phyloP scores from a whole-genome alignment of 2,113 vertebrate genomes.

The Thinocorus orbignyianus region DNA sequence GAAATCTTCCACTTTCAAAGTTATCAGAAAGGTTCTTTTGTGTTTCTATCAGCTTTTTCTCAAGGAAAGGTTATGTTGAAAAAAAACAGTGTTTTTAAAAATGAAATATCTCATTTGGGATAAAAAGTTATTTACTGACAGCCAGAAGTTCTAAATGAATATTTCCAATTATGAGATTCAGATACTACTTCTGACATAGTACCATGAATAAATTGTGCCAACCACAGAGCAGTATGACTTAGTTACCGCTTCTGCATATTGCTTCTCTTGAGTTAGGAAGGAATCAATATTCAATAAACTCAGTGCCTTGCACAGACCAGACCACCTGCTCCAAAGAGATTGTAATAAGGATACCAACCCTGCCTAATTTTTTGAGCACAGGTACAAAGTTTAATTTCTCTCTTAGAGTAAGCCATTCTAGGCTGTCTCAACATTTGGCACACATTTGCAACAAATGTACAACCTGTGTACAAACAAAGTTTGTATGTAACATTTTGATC shows the following conservation, averaged over 20 bases:
- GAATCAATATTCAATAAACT: neutral
- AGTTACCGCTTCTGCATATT: neutral
- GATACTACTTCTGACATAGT: neutral
- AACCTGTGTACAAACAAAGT: neutral
- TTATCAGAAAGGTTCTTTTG: neutral
- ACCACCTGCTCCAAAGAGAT: neutral
- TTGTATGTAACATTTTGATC: neutral
- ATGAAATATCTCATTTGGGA: neutral
- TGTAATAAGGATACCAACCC: neutral
- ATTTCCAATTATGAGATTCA: neutral
- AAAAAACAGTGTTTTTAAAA: rapidly evolving
- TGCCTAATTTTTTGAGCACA: neutral
- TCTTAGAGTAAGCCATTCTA: neutral
- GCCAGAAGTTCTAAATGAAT: neutral
- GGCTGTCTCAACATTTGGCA: neutral
- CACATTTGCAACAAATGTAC: neutral
- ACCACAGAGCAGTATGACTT: neutral
- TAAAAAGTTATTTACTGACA: neutral
- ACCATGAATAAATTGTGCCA: neutral
- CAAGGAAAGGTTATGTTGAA: neutral
- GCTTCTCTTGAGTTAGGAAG: neutral
- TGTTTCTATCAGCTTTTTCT: neutral
- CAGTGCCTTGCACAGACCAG: neutral
- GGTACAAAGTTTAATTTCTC: neutral
- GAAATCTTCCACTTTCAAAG: neutral